Evolutionary conservation across 1,140 invertebrate genomes (phyloP).

Genomic region (Drosophila seguyi): DNA sequence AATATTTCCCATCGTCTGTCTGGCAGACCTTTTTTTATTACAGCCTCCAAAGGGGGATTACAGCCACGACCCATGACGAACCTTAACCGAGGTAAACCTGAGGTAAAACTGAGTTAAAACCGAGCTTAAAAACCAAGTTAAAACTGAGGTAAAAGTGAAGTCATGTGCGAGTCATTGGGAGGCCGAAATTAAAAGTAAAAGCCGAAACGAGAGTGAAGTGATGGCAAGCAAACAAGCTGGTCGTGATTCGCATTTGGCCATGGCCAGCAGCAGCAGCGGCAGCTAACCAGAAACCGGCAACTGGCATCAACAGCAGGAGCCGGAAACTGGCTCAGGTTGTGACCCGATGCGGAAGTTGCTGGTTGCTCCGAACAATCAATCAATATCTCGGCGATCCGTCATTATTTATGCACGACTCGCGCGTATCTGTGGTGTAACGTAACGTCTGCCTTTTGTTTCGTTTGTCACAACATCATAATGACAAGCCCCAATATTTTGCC

Average conservation of each 20-base stretch:
- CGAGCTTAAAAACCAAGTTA: not conserved
- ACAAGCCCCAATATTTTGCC: slow-evolving; percentile 26
- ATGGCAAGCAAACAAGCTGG: slow-evolving; percentile 36
- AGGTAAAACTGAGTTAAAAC: slow-evolving; percentile 46
- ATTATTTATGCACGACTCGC: slow-evolving; percentile 41
- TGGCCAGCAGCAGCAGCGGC: slow-evolving; percentile 23
- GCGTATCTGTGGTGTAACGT: slow-evolving; percentile 20
- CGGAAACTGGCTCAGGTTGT: slow-evolving; percentile 42
- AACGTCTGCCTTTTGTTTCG: slow-evolving; percentile 51
- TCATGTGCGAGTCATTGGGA: slow-evolving; percentile 40
- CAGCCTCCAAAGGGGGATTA: not conserved
- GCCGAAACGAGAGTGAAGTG: slow-evolving; percentile 62
- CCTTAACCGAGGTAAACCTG: not conserved
- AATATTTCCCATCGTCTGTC: not conserved
- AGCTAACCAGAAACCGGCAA: not conserved
- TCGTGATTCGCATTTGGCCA: slow-evolving; percentile 51
- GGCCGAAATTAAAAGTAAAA: slow-evolving; percentile 74
- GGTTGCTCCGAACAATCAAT: slow-evolving; percentile 24
- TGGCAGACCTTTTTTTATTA: slow-evolving; percentile 17
- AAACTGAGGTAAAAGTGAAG: slow-evolving; percentile 39
- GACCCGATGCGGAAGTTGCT: slow-evolving; percentile 38
- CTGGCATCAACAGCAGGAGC: slow-evolving; percentile 30
- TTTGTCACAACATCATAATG: slow-evolving; percentile 54
- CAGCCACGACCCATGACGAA: slow-evolving; percentile 29
- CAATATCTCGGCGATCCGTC: slow-evolving; percentile 29